These are phyloP conservation scores for Leguminivora glycinivorella DNA, from an alignment of 1,140 invertebrate genomes.

Conservation along the genomic window DNA sequence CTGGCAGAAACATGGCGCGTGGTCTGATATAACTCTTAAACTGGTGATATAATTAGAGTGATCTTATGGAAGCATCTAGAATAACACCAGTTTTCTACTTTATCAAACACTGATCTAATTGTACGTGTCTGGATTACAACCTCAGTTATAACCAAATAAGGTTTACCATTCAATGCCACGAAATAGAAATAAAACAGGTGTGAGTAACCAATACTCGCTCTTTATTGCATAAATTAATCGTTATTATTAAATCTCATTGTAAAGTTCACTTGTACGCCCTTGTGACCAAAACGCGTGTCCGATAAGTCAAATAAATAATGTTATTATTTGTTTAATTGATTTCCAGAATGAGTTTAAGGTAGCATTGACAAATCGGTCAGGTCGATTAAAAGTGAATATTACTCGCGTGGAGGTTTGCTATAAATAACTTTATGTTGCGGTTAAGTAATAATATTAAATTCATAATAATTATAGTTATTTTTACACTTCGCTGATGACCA, in stretches of 20 bases:
- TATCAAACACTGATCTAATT: not conserved
- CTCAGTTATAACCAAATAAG: not conserved
- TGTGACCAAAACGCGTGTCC: conserved; percentile 22
- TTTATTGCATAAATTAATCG: conserved; percentile 17
- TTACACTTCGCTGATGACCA: too few relatives aligned
- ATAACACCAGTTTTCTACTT: not conserved
- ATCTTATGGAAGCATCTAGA: too few relatives aligned
- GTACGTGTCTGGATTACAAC: not conserved
- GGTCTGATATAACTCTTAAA: too few relatives aligned
- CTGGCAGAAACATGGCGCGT: too few relatives aligned
- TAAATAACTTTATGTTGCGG: not conserved
- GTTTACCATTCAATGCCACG: not conserved
- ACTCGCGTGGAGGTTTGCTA: not conserved
- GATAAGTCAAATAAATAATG: conserved; percentile 21
- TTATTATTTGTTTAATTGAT: conserved; percentile 25
- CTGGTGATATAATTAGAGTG: too few relatives aligned
- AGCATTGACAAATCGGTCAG: conserved; percentile 14
- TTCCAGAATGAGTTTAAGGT: conserved; percentile 14
- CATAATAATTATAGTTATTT: too few relatives aligned
- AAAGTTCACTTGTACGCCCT: conserved; percentile 23
- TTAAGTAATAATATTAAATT: too few relatives aligned
- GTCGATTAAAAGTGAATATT: not conserved
- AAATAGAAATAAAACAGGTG: not conserved
- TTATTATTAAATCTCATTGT: conserved; percentile 15
- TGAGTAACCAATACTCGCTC: not conserved